Evolutionary conservation across 1,140 invertebrate genomes (phyloP), one percentile per base, ranked within the genome.

Genomic region (Macrostomum lignano): DNA sequence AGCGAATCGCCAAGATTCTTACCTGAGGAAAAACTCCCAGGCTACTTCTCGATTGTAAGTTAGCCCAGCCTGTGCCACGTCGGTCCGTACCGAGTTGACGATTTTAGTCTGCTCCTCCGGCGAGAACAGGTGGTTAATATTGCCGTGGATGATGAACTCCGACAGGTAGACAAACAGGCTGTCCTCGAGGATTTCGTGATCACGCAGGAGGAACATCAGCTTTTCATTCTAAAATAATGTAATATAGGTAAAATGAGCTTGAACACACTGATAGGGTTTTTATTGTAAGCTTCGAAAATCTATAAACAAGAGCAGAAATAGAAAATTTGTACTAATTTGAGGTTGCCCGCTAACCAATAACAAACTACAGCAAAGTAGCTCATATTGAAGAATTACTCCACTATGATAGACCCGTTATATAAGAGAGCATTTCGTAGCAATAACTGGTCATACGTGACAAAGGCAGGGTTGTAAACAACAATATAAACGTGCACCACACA

Each of bases 1-100:
- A 24, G n/a, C 23, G n/a, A 28, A 5, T 3, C 19, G 4, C 15
- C 14, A 28, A n/a, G 22, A 29, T 7, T 33, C 36, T 33, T 41
- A 53, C 51, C 44, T 49, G 21, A 57, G 36, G 42, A 58, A 58
- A 44, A 55, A 57, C 36, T 57, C 46, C 55, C 55, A 58, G 4
- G 55, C 54, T 3, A 52, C 48, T 30, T 57, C 51, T 25, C 49
- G 37, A 0, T 52, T 51, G 36, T 55, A 58, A 9, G 51, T 49
- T 3, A 55, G 41, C 6, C 54, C 54, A 13, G 51, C 48, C 37
- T 57, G 51, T 2, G 49, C 49, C 6, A 58, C 51, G 36, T 57
- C 54, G 6, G 52, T 52, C 24, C 55, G 38, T 31, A 58, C 54
- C 14, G 52, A 53, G 42, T 58, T 58, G 33, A 58, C 50, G 32